These are phyloP conservation scores for Oryzias celebensis DNA, from an alignment of 2,113 vertebrate genomes.

Conservation along the genomic window DNA sequence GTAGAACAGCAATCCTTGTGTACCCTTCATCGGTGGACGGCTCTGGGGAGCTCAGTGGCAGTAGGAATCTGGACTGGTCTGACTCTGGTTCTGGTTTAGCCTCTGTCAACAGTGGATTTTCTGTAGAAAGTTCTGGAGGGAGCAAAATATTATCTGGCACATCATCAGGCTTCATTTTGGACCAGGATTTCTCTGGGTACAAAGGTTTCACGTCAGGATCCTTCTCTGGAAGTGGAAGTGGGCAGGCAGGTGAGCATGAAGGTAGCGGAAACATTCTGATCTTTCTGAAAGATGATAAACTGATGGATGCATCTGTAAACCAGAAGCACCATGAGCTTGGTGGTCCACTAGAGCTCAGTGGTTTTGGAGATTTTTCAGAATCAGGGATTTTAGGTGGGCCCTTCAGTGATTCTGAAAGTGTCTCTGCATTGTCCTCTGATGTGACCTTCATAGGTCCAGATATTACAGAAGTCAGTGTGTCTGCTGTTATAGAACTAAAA, in stretches of 20 bases:
- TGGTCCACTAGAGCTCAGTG: constrained; percentile 78
- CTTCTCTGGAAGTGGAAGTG: constrained; percentile 64
- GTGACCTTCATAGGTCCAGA: constrained; percentile 80
- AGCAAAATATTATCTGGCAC: constrained; percentile 60
- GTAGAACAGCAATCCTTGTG: constrained; percentile 42
- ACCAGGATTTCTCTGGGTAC: constrained; percentile 60
- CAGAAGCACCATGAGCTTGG: constrained; percentile 76
- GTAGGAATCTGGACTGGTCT: constrained; percentile 44
- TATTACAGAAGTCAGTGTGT: constrained; percentile 75
- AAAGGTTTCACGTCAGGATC: constrained; percentile 78
- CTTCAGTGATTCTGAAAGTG: constrained; percentile 75
- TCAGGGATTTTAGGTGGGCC: constrained; percentile 54
- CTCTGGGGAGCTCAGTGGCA: constrained; percentile 51
- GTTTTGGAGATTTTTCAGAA: constrained; percentile 75
- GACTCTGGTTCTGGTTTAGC: constrained; percentile 50
- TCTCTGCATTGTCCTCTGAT: constrained; percentile 70
- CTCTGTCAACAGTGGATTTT: constrained; percentile 43
- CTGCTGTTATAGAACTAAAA: constrained; percentile 68
- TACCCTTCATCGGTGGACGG: constrained; percentile 35
- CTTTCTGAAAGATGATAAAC: constrained; percentile 73
- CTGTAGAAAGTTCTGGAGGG: constrained; percentile 67
- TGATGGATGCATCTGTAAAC: constrained; percentile 70
- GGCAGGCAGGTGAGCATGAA: constrained; percentile 62
- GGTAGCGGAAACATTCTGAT: constrained; percentile 70
- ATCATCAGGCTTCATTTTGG: constrained; percentile 49